phyloP scores from a whole-genome alignment of 2,888 invertebrate species.

The Boloria selene region DNA sequence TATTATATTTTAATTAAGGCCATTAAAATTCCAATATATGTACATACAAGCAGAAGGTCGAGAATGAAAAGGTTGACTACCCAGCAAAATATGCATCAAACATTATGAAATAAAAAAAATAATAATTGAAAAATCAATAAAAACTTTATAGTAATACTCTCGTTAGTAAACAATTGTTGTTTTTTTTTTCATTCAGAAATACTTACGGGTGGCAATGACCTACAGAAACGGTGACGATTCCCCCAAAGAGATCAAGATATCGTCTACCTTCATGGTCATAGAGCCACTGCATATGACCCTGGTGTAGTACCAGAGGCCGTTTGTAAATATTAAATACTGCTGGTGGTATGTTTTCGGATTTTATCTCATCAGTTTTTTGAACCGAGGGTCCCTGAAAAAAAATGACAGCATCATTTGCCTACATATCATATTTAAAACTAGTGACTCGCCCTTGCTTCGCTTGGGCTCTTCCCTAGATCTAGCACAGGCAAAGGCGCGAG shows the following conservation, averaged over 20 bases:
- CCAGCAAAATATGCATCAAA: no score
- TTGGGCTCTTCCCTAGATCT: no score
- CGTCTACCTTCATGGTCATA: constrained; percentile 92
- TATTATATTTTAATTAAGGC: not conserved
- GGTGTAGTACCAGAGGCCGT: constrained; percentile 91
- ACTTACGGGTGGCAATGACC: constrained; percentile 99
- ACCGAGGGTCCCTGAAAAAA: constrained; percentile 82
- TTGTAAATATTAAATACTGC: constrained; percentile 89
- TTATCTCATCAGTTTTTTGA: constrained; percentile 81
- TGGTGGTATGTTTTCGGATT: constrained; percentile 86
- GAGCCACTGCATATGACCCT: constrained; percentile 96
- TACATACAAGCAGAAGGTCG: no score
- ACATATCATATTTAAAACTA: no score
- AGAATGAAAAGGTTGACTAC: no score
- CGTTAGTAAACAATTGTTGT: no score
- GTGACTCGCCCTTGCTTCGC: no score
- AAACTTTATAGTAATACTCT: no score
- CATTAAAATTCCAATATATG: no score
- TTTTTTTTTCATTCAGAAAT: not conserved
- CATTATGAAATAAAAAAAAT: no score
- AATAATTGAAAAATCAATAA: no score
- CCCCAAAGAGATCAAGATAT: constrained; percentile 97
- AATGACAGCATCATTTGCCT: not conserved
- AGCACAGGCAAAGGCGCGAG: no score
- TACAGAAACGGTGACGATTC: constrained; percentile 98